A percentile compares a stretch with the other conserved stretches of the same genome.
Evolutionary conservation across 2,113 vertebrate genomes (phyloP).

Genomic region (Eurypyga helias): DNA sequence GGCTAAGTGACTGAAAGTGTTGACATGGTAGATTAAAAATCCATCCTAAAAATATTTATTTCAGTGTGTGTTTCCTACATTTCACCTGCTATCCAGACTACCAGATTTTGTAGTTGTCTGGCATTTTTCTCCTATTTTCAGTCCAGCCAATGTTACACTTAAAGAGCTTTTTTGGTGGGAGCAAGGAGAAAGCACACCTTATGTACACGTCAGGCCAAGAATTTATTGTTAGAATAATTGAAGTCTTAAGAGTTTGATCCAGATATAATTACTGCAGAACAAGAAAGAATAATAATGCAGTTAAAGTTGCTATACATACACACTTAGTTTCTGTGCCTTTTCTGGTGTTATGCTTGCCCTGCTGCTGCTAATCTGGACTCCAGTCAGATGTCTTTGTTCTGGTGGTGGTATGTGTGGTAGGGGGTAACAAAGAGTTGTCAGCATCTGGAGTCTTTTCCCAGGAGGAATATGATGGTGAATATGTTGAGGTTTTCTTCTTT

Average conservation of each 20-base stretch:
- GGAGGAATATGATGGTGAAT: not conserved
- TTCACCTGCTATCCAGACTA: not conserved
- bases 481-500: not conserved
- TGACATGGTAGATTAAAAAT: slow-evolving; percentile 35
- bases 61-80: not conserved
- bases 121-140: not conserved
- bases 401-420: not conserved
- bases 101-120: not conserved
- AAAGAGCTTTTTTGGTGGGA: not conserved
- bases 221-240: not conserved
- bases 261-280: not conserved
- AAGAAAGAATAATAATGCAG: not conserved
- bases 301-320: not conserved
- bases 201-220: not conserved
- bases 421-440: not conserved
- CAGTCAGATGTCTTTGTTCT: not conserved
- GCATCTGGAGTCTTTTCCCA: not conserved
- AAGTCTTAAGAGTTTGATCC: not conserved
- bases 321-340: not conserved
- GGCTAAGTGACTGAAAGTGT: slow-evolving; percentile 15
- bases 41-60: slow-evolving; percentile 23
- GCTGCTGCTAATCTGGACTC: not conserved
- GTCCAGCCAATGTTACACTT: not conserved
- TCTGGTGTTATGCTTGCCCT: not conserved
- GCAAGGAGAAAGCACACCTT: not conserved